Evolutionary conservation across 2,797 vertebrate genomes (phyloP).

Genomic region (Corythornis leucogaster): DNA sequence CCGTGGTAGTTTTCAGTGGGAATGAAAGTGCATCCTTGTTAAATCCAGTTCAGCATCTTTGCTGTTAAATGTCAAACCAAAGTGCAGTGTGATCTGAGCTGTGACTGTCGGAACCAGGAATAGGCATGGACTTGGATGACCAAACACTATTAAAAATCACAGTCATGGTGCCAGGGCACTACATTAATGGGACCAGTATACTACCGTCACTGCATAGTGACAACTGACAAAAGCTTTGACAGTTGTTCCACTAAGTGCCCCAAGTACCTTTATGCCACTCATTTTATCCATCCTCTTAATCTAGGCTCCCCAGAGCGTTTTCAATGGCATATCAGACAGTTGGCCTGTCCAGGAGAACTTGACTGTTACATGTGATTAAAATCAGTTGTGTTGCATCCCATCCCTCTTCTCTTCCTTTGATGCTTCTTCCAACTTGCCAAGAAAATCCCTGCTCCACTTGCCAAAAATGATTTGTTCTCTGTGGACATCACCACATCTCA

Average conservation of each 20-base stretch:
- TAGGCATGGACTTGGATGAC: not conserved
- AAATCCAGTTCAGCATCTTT: not conserved
- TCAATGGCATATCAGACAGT: not conserved
- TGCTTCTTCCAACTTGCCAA: constrained; percentile 59
- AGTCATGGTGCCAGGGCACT: not conserved
- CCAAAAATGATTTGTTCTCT: constrained; percentile 44
- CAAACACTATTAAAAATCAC: not conserved
- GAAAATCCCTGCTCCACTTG: constrained; percentile 66
- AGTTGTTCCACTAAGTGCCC: not conserved
- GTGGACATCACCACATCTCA: constrained; percentile 7
- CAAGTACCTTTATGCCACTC: not conserved
- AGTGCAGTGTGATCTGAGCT: not conserved
- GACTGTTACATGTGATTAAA: constrained; percentile 71
- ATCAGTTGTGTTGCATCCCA: constrained; percentile 72
- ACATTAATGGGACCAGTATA: not conserved
- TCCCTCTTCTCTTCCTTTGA: constrained; percentile 69
- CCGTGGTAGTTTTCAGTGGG: not conserved
- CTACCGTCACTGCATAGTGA: not conserved
- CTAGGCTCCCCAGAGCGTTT: not conserved
- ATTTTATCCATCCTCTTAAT: constrained; percentile 48
- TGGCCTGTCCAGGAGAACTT: constrained; percentile 56
- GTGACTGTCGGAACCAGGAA: not conserved
- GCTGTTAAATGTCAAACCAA: not conserved
- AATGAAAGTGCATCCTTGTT: not conserved
- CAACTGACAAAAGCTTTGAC: not conserved